Percentiles rank a stretch among this genome's conserved stretches.
These are phyloP conservation scores for Nymphalis io DNA, from an alignment of 1,140 invertebrate genomes.

Conservation along the genomic window DNA sequence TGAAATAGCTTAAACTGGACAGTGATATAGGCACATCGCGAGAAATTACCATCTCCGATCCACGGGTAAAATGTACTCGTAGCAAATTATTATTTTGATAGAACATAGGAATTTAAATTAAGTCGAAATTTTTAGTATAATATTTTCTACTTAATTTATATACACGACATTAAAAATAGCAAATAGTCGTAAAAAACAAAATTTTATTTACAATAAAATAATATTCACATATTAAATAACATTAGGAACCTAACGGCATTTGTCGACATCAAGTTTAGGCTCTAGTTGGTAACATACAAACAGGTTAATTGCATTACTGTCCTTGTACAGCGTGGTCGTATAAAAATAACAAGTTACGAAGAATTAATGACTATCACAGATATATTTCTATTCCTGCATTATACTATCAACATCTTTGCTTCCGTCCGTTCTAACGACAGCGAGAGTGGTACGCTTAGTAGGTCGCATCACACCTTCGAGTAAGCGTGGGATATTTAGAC, in stretches of 20 bases:
- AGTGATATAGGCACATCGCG: too few relatives aligned
- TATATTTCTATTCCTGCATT: conserved; percentile 25
- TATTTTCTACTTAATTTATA: too few relatives aligned
- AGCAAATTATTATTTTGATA: too few relatives aligned
- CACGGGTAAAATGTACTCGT: too few relatives aligned
- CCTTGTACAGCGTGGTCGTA: not conserved
- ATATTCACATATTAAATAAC: not conserved
- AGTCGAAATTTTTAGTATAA: too few relatives aligned
- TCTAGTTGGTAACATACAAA: not conserved
- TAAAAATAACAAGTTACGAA: conserved; percentile 27
- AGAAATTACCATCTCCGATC: too few relatives aligned
- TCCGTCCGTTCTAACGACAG: conserved; percentile 50
- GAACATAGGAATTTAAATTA: too few relatives aligned
- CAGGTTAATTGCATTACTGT: not conserved
- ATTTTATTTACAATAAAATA: not conserved
- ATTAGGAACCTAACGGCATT: not conserved
- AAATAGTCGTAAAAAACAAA: too few relatives aligned
- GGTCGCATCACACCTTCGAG: conserved; percentile 56
- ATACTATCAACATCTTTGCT: conserved; percentile 39
- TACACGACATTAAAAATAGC: too few relatives aligned
- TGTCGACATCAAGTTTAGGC: not conserved
- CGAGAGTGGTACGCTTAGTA: conserved; percentile 70
- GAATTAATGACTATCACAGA: not conserved
- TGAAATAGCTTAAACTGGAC: too few relatives aligned
- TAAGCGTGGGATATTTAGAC: conserved; percentile 42